These are phyloP conservation scores for Meteorus colon DNA, from an alignment of 2,888 invertebrate species.

Conservation along the genomic window DNA sequence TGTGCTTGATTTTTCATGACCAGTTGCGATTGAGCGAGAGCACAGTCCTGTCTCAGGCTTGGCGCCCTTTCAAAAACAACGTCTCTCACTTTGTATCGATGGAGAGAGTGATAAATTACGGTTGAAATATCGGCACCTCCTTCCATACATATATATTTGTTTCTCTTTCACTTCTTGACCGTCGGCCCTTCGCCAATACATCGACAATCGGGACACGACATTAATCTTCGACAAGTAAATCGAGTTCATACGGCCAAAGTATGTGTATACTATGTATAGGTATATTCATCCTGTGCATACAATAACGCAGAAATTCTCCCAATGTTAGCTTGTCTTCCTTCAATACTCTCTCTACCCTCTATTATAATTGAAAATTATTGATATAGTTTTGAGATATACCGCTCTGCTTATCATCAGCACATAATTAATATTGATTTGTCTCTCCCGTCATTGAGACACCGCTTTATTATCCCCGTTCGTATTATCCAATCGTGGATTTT, in stretches of 20 bases:
- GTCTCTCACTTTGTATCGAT: slow-evolving; percentile 44
- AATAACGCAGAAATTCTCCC: neutral
- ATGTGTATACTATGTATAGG: neutral
- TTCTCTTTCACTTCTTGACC: slow-evolving; percentile 40
- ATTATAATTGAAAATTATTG: too few species aligned
- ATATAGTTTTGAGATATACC: too few species aligned
- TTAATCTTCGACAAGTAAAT: slow-evolving; percentile 54
- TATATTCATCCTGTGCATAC: neutral
- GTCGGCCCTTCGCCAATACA: slow-evolving; percentile 53
- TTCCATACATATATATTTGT: slow-evolving; percentile 53
- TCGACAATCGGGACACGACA: slow-evolving; percentile 47
- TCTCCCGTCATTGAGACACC: too few species aligned
- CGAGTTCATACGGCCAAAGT: slow-evolving; percentile 20
- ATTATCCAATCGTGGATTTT: too few species aligned
- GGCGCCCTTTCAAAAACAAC: slow-evolving; percentile 31
- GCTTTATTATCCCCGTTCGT: too few species aligned
- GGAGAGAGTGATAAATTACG: slow-evolving; percentile 67
- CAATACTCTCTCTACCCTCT: too few species aligned
- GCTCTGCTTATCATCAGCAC: too few species aligned
- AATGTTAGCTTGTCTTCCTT: too few species aligned
- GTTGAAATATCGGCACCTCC: slow-evolving; percentile 68
- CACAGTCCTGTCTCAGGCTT: slow-evolving; percentile 32
- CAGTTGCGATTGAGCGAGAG: too few species aligned
- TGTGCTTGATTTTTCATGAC: too few species aligned
- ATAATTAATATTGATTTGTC: too few species aligned